These are phyloP conservation scores for Lordiphosa mommai DNA, from an alignment of 1,140 invertebrate species.

Conservation along the genomic window DNA sequence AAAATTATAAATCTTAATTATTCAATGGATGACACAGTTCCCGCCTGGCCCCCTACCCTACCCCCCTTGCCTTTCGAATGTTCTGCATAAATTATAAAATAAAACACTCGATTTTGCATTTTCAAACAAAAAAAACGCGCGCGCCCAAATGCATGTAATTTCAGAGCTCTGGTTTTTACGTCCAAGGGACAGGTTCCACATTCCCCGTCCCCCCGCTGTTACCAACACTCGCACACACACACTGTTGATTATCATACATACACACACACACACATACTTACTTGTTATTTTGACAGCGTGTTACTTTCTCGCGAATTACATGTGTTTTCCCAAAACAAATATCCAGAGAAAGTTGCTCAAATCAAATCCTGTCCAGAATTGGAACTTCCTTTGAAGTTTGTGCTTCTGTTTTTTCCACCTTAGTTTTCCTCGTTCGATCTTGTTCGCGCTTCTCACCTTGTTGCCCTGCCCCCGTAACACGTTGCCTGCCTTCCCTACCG, in stretches of 20 bases:
- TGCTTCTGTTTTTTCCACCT: conserved; percentile 36
- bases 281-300: conserved; percentile 64
- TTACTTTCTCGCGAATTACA: conserved; percentile 77
- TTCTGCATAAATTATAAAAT: conserved; percentile 62
- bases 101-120: conserved; percentile 64
- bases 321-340: conserved; percentile 56
- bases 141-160: conserved; percentile 68
- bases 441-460: conserved; percentile 55
- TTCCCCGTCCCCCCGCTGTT: conserved; percentile 21
- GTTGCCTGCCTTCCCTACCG: conserved; percentile 31
- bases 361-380: background rate
- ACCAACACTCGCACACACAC: conserved; percentile 25
- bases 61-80: conserved; percentile 13
- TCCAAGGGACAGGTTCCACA: conserved; percentile 33
- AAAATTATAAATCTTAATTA: conserved; percentile 71
- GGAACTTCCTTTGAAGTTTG: conserved; percentile 9
- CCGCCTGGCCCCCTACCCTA: conserved; percentile 1
- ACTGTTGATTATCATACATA: background rate
- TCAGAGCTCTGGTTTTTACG: conserved; percentile 64
- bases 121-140: conserved; percentile 50
- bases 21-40: conserved; percentile 57
- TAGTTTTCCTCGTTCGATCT: conserved; percentile 60
- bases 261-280: conserved; percentile 22
- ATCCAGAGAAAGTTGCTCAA: background rate
- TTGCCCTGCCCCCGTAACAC: conserved; percentile 39